Evolutionary conservation across 2,888 invertebrate genomes (phyloP).

Genomic region (Colostygia pectinataria): DNA sequence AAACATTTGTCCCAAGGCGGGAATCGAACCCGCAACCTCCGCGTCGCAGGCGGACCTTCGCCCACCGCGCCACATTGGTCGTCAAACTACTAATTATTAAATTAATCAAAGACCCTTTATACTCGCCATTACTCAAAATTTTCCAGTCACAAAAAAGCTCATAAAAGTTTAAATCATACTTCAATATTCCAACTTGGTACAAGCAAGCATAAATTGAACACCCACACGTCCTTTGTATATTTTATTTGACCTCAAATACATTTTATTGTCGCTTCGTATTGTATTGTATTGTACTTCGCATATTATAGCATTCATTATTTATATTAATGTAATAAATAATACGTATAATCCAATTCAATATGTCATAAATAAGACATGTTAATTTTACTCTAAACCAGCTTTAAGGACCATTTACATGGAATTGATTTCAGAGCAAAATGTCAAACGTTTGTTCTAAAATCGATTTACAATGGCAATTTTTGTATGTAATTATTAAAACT

Average conservation of each 20-base stretch:
- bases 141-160: background rate
- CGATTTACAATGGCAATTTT: too few species aligned
- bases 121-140: too few species aligned
- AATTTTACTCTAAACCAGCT: background rate
- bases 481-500: too few species aligned
- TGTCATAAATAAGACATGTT: background rate
- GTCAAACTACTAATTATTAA: too few species aligned
- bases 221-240: conserved; percentile 19
- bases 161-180: conserved; percentile 6
- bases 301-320: conserved; percentile 12
- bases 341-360: background rate
- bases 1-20: too few species aligned
- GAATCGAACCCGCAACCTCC: too few species aligned
- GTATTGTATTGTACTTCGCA: conserved; percentile 9
- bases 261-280: conserved; percentile 6
- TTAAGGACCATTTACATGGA: too few species aligned
- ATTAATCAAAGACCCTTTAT: too few species aligned
- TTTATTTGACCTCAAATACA: conserved; percentile 17
- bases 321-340: conserved; percentile 6
- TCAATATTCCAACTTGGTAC: conserved; percentile 9
- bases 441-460: too few species aligned
- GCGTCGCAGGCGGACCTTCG: too few species aligned
- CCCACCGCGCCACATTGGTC: too few species aligned
- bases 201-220: conserved; percentile 16
- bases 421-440: too few species aligned